phyloP scores from a whole-genome alignment of 2,113 vertebrate genomes.

The human region DNA sequence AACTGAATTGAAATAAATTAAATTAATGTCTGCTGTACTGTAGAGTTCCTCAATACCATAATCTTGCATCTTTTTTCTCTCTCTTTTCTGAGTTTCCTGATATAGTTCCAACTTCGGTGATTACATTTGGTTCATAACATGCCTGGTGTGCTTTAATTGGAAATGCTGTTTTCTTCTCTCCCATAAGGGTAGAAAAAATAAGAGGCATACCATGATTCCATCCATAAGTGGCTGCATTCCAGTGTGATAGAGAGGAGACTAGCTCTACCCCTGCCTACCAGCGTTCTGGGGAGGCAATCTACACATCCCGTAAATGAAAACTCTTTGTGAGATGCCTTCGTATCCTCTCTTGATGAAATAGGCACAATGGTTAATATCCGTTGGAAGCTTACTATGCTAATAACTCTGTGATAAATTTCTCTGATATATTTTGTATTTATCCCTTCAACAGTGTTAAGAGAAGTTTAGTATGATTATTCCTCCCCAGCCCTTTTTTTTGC shows the following conservation, averaged over 20 bases:
- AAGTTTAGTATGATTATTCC: neutral
- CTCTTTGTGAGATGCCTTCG: neutral
- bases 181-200: neutral
- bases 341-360: neutral
- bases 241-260: neutral
- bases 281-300: neutral
- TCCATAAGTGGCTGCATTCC: neutral
- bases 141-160: conserved; percentile 49
- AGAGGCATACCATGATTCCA: neutral
- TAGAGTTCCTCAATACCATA: neutral
- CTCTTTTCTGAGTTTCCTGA: neutral
- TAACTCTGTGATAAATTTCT: neutral
- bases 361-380: neutral
- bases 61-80: neutral
- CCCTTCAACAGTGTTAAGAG: neutral
- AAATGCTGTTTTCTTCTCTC: conserved; percentile 28
- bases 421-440: neutral
- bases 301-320: neutral
- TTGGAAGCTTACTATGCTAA: neutral
- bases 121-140: conserved; percentile 32
- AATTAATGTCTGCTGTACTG: neutral
- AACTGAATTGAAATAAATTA: neutral
- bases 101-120: conserved; percentile 13
- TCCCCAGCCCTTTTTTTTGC: neutral
- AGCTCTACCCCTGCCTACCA: neutral